Evolutionary conservation across 1,140 invertebrate species (phyloP), one percentile per base, ranked within the genome.

Genomic region (Micrasema minimum): DNA sequence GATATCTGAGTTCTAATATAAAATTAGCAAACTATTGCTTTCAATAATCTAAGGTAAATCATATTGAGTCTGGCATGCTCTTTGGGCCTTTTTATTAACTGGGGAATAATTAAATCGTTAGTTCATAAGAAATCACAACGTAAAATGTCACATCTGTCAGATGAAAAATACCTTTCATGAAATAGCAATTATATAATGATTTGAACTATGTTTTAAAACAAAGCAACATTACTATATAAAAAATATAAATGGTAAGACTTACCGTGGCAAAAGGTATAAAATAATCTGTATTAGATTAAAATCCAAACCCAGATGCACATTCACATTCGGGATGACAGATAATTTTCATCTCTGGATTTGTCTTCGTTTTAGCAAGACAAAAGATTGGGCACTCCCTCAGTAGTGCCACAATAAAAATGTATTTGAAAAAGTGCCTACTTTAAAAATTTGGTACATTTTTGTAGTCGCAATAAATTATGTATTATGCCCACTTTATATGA

Each of bases 81-180:
- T 31, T 31, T 31, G 26, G 26, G 7, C 7, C 26, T 31, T 31
- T 31, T 7, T 31, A 4, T 31, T 31, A 7, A 31, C 26, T 31
- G 46, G 16, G 18, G 7, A 22, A 48, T 48, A 16, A 31, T 31
- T 55, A 55, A 14, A 31, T 53, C 6, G n/a, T 23, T 55, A 55
- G n/a, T 55, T 35, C 23, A 1, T 9, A 23, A 23, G 43, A n/a
- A n/a, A n/a, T n/a, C n/a, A n/a, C n/a, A n/a, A n/a, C n/a, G n/a
- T n/a, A 62, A 22, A 46, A 64, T 64, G 41, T 64, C 43, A 46
- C 59, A 64, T 64, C 59, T 64, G 59, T 64, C 59, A 64, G 22
- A 59, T 35, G n/a, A 12, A 41, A 59, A 20, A 12, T 31, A 31
- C 26, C 26, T 31, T 31, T 31, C 26, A 7, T 31, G 7, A 31